Evolutionary conservation across 2,888 invertebrate genomes (phyloP), one percentile per base, ranked within the genome.

Genomic region (Lycophotia porphyrea): DNA sequence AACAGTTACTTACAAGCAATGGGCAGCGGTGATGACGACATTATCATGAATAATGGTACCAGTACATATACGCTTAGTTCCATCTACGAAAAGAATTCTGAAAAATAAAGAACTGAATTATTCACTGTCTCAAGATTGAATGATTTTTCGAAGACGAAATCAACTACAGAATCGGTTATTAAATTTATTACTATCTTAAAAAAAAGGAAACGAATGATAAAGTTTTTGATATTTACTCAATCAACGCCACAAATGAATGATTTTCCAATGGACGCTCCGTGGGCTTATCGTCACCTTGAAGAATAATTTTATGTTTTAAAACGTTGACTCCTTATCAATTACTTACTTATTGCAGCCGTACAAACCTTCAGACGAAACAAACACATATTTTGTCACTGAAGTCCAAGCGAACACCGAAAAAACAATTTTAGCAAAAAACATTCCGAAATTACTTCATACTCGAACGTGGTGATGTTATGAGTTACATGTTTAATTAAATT

Each of bases 31-130:
- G 52, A 95, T 85, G 7, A 94, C 91, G 18, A 92, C 94, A 71
- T 91, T 89, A 63, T 94, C 93, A 71, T 94, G 93, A 79, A 95
- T 92, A 34, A 95, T 94, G 11, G 93, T 90, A 2, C 94, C 95
- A 0, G 94, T 93, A 71, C 95, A 94, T 18, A 91, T 89, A 39
- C 88, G 91, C 67, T 92, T 93, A 5, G 79, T 78, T 52, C 87
- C 88, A 80, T 94, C 92, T 3, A 85, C 88, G 77, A 94, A 94
- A 64, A 92, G 85, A 66, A 94, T 88, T 71, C 95, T 95, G 90
- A 70, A 93, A 93, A 93, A 93, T 70, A 84, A 52, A 66, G 4
- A 44, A 44, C 0, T 39, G 0, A n/a, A 18, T 66, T 39, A 34
- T 47, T 64, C 47, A 18, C 0, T 15, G 13, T 18, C 5, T 42